Conservation (phyloP, 2,888 invertebrate species). For the Phragmatobia fuliginosa region DNA sequence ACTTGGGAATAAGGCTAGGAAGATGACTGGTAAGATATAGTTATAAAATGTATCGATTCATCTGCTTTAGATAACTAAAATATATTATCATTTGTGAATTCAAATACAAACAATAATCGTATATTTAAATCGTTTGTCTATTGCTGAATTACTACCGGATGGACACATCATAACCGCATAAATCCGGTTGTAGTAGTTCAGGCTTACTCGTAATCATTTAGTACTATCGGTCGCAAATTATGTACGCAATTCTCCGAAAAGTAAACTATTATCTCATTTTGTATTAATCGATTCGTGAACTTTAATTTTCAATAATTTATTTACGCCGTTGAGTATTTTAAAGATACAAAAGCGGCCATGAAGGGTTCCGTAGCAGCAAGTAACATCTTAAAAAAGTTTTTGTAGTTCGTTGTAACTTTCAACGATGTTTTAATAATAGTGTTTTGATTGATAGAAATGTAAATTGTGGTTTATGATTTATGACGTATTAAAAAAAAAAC, state of each 20-base stretch:
- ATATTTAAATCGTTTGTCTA: constrained; percentile 5
- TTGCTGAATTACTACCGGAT: too few species aligned
- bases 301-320: background rate
- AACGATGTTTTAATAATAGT: too few species aligned
- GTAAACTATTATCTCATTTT: background rate
- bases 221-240: constrained; percentile 15
- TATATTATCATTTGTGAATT: too few species aligned
- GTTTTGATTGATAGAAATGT: too few species aligned
- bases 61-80: background rate
- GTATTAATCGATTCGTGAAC: background rate
- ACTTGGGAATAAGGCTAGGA: too few species aligned
- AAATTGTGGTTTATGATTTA: too few species aligned
- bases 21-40: too few species aligned
- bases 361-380: too few species aligned
- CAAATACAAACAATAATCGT: too few species aligned
- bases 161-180: constrained; percentile 28
- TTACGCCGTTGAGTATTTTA: background rate
- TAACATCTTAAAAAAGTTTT: too few species aligned
- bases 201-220: constrained; percentile 32
- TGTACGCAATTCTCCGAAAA: background rate
- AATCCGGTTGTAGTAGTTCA: constrained; percentile 44
- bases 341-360: background rate
- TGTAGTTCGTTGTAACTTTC: too few species aligned
- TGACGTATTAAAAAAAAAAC: too few species aligned
- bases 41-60: background rate